A percentile compares a stretch with the other conserved stretches of the same genome.
Evolutionary conservation across 2,888 invertebrate genomes (phyloP).

Genomic region (Drosophila fungiperda): DNA sequence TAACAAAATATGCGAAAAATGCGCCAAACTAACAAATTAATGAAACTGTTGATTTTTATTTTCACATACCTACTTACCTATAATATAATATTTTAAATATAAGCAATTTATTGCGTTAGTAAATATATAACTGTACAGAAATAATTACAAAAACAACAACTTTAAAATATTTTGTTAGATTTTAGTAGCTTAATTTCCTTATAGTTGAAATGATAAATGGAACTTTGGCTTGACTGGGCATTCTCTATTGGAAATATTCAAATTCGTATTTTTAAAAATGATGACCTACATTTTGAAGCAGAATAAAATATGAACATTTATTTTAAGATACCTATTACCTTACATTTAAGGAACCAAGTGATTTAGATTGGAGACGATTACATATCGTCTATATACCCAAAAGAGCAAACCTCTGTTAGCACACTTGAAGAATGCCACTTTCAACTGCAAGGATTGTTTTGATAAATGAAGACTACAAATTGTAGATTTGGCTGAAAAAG

Average conservation of each 20-base stretch:
- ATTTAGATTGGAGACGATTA: too few species aligned
- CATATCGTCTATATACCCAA: too few species aligned
- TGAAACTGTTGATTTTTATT: slow-evolving; percentile 11
- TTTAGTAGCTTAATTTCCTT: not conserved
- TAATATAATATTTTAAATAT: not conserved
- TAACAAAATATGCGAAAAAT: slow-evolving; percentile 22
- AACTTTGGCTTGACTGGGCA: not conserved
- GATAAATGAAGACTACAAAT: not conserved
- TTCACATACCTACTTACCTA: not conserved
- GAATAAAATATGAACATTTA: too few species aligned
- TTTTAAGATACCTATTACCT: too few species aligned
- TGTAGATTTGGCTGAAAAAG: not conserved
- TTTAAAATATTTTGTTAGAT: not conserved
- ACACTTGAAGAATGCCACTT: slow-evolving; percentile 12
- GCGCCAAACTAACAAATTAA: slow-evolving; percentile 24
- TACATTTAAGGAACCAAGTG: too few species aligned
- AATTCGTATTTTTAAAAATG: too few species aligned
- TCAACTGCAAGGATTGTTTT: slow-evolving; percentile 5
- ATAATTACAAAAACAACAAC: not conserved
- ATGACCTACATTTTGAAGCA: too few species aligned
- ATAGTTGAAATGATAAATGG: not conserved
- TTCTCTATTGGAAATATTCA: slow-evolving; percentile 13
- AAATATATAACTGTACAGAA: not conserved
- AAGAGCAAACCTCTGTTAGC: slow-evolving; percentile 28
- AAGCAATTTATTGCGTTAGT: not conserved